phyloP scores from a whole-genome alignment of 2,888 invertebrate species.

The Scaptomyza parva region DNA sequence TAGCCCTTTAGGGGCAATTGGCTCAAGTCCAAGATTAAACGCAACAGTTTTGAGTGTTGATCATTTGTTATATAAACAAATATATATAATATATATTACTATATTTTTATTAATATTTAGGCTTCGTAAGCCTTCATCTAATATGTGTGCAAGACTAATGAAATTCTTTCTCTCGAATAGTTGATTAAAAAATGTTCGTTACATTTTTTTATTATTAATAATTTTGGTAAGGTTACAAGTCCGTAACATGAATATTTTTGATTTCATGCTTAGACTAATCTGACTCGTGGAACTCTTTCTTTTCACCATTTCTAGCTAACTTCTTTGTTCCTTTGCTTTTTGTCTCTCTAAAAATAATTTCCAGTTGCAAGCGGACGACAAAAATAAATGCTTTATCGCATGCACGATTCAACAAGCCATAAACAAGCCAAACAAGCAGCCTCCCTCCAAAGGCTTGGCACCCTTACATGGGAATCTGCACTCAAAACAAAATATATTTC shows the following conservation, averaged over 20 bases:
- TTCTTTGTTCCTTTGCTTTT: not conserved
- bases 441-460: slow-evolving; percentile 39
- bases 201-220: slow-evolving; percentile 1
- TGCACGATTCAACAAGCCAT: slow-evolving; percentile 72
- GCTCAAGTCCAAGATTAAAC: slow-evolving; percentile 76
- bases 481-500: not conserved
- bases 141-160: slow-evolving; percentile 14
- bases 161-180: slow-evolving; percentile 8
- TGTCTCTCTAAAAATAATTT: slow-evolving; percentile 30
- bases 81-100: slow-evolving; percentile 15
- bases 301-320: slow-evolving; percentile 8
- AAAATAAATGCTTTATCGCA: slow-evolving; percentile 66
- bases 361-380: slow-evolving; percentile 42
- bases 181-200: not conserved
- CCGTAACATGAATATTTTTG: slow-evolving; percentile 8
- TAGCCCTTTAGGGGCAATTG: slow-evolving; percentile 58
- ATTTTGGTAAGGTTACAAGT: slow-evolving; percentile 5
- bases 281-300: slow-evolving; percentile 1
- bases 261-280: slow-evolving; percentile 25
- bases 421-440: slow-evolving; percentile 60
- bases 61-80: slow-evolving; percentile 66
- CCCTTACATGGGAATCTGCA: slow-evolving; percentile 37
- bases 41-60: slow-evolving; percentile 74
- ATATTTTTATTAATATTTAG: slow-evolving; percentile 39
- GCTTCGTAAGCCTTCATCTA: slow-evolving; percentile 22